phyloP scores from a whole-genome alignment of 2,888 invertebrate genomes.

The Habrosyne pyritoides region DNA sequence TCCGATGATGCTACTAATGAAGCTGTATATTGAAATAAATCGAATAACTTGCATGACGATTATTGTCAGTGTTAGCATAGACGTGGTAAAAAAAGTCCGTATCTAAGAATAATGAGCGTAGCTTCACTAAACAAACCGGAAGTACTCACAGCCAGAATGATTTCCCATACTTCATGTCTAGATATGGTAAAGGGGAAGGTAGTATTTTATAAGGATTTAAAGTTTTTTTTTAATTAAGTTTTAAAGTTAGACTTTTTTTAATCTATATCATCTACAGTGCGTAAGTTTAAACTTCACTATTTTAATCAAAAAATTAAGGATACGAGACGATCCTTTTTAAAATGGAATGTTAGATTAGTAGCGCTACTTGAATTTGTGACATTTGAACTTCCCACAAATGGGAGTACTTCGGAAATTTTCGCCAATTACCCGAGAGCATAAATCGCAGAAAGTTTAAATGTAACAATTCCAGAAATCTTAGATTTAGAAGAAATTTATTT shows the following conservation, averaged over 20 bases:
- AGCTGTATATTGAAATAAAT: slow-evolving; percentile 26
- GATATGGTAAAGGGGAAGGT: slow-evolving; percentile 76
- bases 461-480: slow-evolving; percentile 66
- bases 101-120: slow-evolving; percentile 47
- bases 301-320: slow-evolving; percentile 68
- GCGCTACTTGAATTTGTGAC: slow-evolving; percentile 58
- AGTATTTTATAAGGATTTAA: slow-evolving; percentile 55
- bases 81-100: background rate
- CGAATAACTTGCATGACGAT: slow-evolving; percentile 43
- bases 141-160: slow-evolving; percentile 82
- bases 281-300: slow-evolving; percentile 76
- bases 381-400: slow-evolving; percentile 36
- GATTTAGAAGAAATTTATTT: slow-evolving; percentile 79
- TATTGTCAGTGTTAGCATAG: slow-evolving; percentile 66
- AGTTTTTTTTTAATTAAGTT: slow-evolving; percentile 49
- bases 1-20: slow-evolving; percentile 23
- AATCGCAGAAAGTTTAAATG: slow-evolving; percentile 38
- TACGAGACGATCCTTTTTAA: slow-evolving; percentile 65
- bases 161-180: slow-evolving; percentile 75
- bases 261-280: slow-evolving; percentile 81
- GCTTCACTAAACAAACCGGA: slow-evolving; percentile 68
- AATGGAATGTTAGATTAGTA: slow-evolving; percentile 73
- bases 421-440: slow-evolving; percentile 18
- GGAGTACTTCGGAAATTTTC: slow-evolving; percentile 10
- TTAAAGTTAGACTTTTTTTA: slow-evolving; percentile 69